Conservation (phyloP, 2,113 vertebrate genomes). For the Monarcha castaneiventris region DNA sequence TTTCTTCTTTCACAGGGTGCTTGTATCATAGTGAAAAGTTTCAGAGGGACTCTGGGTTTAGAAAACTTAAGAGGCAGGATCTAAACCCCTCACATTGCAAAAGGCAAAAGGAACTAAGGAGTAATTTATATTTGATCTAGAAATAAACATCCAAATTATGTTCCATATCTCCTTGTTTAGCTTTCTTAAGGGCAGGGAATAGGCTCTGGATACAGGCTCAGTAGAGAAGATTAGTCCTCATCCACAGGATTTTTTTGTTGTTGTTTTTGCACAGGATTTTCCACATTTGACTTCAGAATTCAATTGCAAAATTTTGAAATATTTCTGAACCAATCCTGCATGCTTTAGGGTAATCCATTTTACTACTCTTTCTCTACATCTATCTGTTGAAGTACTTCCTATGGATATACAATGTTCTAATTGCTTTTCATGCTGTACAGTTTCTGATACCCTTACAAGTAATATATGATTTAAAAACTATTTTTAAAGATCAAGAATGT, state of each 20-base stretch:
- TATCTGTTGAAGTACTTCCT: neutral
- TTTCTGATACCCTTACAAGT: conserved; percentile 13
- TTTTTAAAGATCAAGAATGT: neutral
- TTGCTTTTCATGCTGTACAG: neutral
- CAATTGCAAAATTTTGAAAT: conserved; percentile 6
- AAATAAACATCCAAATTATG: neutral
- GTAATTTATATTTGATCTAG: neutral
- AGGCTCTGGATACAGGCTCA: neutral
- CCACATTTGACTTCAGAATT: conserved; percentile 15
- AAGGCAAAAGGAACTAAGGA: neutral
- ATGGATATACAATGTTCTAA: neutral
- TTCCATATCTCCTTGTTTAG: neutral
- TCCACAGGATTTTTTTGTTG: neutral
- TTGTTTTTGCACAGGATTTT: conserved; percentile 26
- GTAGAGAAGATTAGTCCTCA: neutral
- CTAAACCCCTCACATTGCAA: neutral
- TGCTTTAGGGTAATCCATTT: conserved; percentile 18
- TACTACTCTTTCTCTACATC: neutral
- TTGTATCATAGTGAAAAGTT: neutral
- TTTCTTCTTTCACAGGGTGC: neutral
- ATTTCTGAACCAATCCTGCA: neutral
- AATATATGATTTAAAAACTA: neutral
- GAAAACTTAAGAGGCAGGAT: neutral
- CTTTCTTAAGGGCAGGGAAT: neutral
- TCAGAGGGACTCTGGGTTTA: neutral